Evolutionary conservation across 2,113 vertebrate genomes (phyloP).

Genomic region (Triplophysa dalaica): DNA sequence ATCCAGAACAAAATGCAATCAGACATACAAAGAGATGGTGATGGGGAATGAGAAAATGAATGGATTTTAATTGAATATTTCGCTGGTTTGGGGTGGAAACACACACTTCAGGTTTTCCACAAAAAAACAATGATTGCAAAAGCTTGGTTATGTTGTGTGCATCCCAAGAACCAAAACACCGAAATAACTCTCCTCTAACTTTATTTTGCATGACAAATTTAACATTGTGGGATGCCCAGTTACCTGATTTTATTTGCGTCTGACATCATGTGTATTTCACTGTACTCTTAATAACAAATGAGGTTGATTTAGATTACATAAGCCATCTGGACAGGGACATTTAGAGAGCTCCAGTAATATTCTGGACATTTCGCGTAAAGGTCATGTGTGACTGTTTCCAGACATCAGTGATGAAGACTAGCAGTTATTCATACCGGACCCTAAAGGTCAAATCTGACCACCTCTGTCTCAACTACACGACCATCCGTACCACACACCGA

Average conservation of each 20-base stretch:
- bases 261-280: not conserved
- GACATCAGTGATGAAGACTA: conserved; percentile 76
- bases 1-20: conserved; percentile 50
- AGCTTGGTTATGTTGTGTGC: not conserved
- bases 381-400: conserved; percentile 73
- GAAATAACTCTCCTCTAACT: not conserved
- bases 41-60: conserved; percentile 51
- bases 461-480: conserved; percentile 54
- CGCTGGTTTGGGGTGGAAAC: conserved; percentile 34
- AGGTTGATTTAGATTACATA: conserved; percentile 41
- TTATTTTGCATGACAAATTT: not conserved
- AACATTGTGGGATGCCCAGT: not conserved
- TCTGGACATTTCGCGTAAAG: conserved; percentile 69
- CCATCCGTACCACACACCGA: not conserved
- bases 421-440: conserved; percentile 70
- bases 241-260: not conserved
- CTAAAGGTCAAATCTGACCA: conserved; percentile 73
- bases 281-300: conserved; percentile 31
- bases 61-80: conserved; percentile 48
- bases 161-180: not conserved
- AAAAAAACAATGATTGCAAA: not conserved
- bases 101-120: conserved; percentile 37
- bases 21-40: conserved; percentile 49
- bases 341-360: conserved; percentile 49
- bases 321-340: conserved; percentile 41